These are phyloP conservation scores for Ambastaia sidthimunki DNA, from an alignment of 2,797 vertebrate genomes.

Conservation along the genomic window DNA sequence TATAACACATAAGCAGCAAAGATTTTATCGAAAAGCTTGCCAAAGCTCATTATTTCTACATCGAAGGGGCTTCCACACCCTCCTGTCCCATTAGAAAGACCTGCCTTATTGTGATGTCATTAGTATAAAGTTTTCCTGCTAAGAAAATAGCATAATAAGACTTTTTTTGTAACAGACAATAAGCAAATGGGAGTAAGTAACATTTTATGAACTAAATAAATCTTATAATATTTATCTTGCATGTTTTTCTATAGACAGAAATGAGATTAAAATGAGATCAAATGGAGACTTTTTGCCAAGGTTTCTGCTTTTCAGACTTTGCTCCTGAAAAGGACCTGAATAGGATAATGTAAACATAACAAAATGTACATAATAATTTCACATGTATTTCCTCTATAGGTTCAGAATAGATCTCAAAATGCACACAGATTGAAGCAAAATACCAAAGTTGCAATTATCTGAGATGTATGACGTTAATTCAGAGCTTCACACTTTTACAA, in stretches of 20 bases:
- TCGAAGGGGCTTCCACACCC: not conserved
- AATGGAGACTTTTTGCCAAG: no score
- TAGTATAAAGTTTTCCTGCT: not conserved
- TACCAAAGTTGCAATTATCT: not conserved
- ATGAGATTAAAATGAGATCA: no score
- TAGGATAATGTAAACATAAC: no score
- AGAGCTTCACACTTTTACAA: not conserved
- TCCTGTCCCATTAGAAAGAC: not conserved
- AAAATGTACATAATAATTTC: no score
- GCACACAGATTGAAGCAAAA: not conserved
- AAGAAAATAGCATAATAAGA: no score
- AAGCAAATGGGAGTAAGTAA: not conserved
- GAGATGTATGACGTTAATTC: no score
- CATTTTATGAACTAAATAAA: not conserved
- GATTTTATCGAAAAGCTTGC: conserved; percentile 21
- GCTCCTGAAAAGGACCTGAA: no score
- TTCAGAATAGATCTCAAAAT: not conserved
- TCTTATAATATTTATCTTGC: no score
- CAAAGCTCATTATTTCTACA: conserved; percentile 32
- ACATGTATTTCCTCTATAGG: no score
- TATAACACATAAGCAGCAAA: conserved; percentile 37
- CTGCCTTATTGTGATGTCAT: not conserved
- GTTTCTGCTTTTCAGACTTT: no score
- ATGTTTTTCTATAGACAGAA: not conserved
- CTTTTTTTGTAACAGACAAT: not conserved